phyloP scores from a whole-genome alignment of 2,797 vertebrate genomes.

The Furcifer pardalis region DNA sequence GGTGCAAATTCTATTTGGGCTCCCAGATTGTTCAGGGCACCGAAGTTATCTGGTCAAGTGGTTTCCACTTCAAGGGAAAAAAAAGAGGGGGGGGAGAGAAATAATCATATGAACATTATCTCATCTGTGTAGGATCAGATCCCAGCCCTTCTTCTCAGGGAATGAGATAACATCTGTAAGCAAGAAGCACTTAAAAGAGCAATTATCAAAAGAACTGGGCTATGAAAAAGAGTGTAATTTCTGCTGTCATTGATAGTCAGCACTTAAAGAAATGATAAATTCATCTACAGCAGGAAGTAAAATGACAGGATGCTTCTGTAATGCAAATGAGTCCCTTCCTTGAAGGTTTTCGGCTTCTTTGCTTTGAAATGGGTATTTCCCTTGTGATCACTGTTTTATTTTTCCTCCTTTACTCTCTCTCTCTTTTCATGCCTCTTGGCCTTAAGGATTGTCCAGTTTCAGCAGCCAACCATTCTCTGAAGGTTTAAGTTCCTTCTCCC shows the following conservation, averaged over 20 bases:
- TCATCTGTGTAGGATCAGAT: not conserved
- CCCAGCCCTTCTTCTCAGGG: not conserved
- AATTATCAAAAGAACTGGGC: constrained; percentile 56
- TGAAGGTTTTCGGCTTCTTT: constrained; percentile 47
- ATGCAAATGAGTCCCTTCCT: constrained; percentile 72
- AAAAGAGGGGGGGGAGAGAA: too few relatives aligned
- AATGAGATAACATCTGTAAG: constrained; percentile 35
- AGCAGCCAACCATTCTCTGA: constrained; percentile 53
- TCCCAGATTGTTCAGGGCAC: not conserved
- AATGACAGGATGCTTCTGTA: constrained; percentile 64
- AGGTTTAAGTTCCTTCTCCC: constrained; percentile 41
- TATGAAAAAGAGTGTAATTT: constrained; percentile 64
- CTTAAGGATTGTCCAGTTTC: constrained; percentile 61
- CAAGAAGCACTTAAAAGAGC: constrained; percentile 37
- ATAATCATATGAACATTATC: not conserved
- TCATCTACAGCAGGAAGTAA: constrained; percentile 63
- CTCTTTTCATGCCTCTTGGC: constrained; percentile 54
- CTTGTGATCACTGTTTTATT: constrained; percentile 57
- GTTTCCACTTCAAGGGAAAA: not conserved
- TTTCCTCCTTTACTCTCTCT: constrained; percentile 56
- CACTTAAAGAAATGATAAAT: constrained; percentile 62
- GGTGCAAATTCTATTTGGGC: not conserved
- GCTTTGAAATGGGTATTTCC: constrained; percentile 70
- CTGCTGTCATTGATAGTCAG: constrained; percentile 61
- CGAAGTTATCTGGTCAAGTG: not conserved